Percentiles rank a stretch among this genome's conserved stretches.
Evolutionary conservation across 2,888 invertebrate genomes (phyloP).

Genomic region (Parnassius smintheus): DNA sequence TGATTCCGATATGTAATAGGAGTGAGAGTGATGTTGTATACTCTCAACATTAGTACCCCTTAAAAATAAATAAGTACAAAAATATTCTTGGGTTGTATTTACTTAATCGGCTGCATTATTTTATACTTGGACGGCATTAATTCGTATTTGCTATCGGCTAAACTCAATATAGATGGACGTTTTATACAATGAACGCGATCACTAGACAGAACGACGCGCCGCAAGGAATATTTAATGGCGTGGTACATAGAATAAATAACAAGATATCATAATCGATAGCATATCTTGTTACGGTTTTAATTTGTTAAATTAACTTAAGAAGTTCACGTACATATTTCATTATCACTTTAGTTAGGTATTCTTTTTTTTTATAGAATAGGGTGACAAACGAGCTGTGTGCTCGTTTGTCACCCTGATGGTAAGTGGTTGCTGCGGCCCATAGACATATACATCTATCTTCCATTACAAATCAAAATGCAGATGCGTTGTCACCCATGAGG

Average conservation of each 20-base stretch:
- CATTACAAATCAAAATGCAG: too few relatives aligned
- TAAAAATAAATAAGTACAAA: too few relatives aligned
- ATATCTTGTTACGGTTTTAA: slow-evolving; percentile 3
- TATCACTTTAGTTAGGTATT: too few relatives aligned
- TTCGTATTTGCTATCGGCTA: not conserved
- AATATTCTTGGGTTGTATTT: too few relatives aligned
- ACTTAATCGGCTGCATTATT: not conserved
- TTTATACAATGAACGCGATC: slow-evolving; percentile 1
- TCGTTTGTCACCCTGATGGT: too few relatives aligned
- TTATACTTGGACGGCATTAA: not conserved
- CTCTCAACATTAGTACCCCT: too few relatives aligned
- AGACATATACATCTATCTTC: too few relatives aligned
- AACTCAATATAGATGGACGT: slow-evolving; percentile 3
- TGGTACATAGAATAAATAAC: slow-evolving; percentile 20
- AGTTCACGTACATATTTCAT: not conserved
- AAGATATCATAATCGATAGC: slow-evolving; percentile 6
- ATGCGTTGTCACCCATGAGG: too few relatives aligned
- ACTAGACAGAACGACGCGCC: slow-evolving; percentile 4
- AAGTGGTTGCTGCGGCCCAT: too few relatives aligned
- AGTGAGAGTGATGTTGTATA: slow-evolving; percentile 22
- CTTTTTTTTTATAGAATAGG: too few relatives aligned
- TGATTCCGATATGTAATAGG: slow-evolving; percentile 22
- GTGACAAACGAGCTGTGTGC: too few relatives aligned
- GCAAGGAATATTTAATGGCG: slow-evolving; percentile 14
- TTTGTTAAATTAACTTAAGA: slow-evolving; percentile 8